Base-by-base conservation (phyloP, 2,888 invertebrate species). In the Drosophila lutescens region DNA sequence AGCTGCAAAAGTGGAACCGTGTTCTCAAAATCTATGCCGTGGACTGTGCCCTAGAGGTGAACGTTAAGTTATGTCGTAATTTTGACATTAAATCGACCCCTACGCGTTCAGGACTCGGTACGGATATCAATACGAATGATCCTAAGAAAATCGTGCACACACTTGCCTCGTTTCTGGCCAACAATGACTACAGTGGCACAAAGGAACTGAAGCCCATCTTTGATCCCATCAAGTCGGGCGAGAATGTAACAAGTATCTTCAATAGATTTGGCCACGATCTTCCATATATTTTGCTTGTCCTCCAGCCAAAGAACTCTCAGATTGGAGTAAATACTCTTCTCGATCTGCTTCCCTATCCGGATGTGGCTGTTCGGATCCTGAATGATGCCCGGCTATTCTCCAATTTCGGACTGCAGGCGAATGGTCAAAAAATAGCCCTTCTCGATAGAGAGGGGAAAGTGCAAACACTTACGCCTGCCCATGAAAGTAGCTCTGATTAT, bases 21-120 rank as follows among this genome's bases (percentile, higher is more conserved):
- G 13, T 74, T 4, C 40, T 81, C 9, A 26, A 54, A 13, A 47
- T 85, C 6, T 65, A 53, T 26, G 77, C 51, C 26, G 66, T 85
- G 32, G 82, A 85, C 43, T 81, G 86, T 54, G 80, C 82, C 7
- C 80, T 70, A 55, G 60, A 68, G 53, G 41, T 34, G 0, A 83
- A 80, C 43, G 76, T 74, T n/a, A 15, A 50, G 12, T 38, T 83
- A 9, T 81, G 80, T 47, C 77, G 85, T 0, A 49, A 81, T 2
- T 81, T 50, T 47, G 36, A 70, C 2, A 62, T 79, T 9, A 32
- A 9, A 2, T 13, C 43, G 2, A 80, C 73, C 6, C 83, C 80
- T 0, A 77, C 59, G 7, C 10, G n/a, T 30, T 10, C 20, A 1
- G 36, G 15, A 2, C 13, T 38, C 2, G 63, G 63, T 2, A 17